Evolutionary conservation across 2,797 vertebrate genomes (phyloP).

Genomic region (Dromococcyx pavoninus): DNA sequence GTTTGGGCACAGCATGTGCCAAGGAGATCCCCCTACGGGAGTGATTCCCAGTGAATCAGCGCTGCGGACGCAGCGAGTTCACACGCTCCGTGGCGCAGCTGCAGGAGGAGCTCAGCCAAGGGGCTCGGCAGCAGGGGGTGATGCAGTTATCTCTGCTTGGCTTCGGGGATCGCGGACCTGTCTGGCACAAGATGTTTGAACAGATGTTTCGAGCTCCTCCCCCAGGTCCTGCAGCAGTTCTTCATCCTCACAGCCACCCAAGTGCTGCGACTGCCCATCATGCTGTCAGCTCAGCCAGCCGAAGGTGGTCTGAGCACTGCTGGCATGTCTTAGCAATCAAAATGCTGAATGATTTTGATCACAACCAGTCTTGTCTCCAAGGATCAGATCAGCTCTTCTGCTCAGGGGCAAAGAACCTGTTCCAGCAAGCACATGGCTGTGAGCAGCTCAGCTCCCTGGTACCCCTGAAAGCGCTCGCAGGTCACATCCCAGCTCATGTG

Average conservation of each 20-base stretch:
- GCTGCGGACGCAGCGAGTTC: background rate
- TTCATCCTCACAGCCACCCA: background rate
- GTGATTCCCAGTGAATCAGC: background rate
- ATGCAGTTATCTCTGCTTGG: background rate
- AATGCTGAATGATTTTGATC: background rate
- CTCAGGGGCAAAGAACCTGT: rapidly evolving
- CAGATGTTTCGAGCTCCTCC: background rate
- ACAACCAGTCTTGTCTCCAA: background rate
- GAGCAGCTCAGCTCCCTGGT: background rate
- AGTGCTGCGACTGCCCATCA: background rate
- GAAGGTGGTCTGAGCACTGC: background rate
- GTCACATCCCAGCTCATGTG: rapidly evolving
- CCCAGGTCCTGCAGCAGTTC: background rate
- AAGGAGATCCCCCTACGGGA: rapidly evolving
- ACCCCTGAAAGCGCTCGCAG: background rate
- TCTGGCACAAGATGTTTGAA: background rate
- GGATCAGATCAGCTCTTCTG: background rate
- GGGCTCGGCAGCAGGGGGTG: background rate
- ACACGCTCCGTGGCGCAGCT: rapidly evolving
- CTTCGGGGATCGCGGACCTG: background rate
- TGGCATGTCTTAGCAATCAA: background rate
- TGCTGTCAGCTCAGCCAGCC: background rate
- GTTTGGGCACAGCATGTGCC: background rate
- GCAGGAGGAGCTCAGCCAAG: background rate
- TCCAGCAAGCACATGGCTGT: background rate